Conservation (phyloP, 2,113 vertebrate genomes). For the Pygoscelis antarcticus region DNA sequence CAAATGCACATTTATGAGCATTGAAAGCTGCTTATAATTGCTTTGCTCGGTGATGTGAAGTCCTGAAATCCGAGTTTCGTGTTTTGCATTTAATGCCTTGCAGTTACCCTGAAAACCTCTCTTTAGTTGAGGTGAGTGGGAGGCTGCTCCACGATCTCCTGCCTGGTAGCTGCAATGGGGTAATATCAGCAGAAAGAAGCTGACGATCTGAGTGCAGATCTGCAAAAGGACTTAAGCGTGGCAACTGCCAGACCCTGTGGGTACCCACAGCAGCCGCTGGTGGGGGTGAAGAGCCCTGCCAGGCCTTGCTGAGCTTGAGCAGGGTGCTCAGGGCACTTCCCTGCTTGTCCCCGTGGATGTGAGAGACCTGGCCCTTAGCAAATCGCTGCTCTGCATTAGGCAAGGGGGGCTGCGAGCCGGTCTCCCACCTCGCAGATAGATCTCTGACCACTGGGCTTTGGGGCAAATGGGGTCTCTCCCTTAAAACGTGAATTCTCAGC, state of each 20-base stretch:
- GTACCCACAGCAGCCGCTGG: neutral
- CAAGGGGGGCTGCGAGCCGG: neutral
- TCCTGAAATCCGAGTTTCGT: rapidly evolving
- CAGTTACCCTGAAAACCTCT: neutral
- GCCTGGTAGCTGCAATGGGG: neutral
- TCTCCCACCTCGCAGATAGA: neutral
- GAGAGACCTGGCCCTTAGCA: neutral
- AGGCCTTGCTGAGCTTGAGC: neutral
- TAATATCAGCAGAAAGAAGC: neutral
- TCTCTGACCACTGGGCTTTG: neutral
- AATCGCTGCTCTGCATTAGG: neutral
- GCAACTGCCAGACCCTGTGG: neutral
- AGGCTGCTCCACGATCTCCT: neutral
- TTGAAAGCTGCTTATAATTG: neutral
- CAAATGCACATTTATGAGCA: neutral
- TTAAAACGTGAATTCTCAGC: neutral
- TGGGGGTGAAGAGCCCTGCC: neutral
- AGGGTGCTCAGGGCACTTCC: neutral
- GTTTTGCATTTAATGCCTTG: neutral
- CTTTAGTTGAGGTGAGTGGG: neutral
- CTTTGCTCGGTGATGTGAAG: neutral
- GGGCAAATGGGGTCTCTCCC: neutral
- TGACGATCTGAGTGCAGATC: neutral
- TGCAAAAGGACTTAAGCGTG: neutral
- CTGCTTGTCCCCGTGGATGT: neutral